Conservation (phyloP, 2,797 vertebrate species). For the Gephyroberyx darwinii region DNA sequence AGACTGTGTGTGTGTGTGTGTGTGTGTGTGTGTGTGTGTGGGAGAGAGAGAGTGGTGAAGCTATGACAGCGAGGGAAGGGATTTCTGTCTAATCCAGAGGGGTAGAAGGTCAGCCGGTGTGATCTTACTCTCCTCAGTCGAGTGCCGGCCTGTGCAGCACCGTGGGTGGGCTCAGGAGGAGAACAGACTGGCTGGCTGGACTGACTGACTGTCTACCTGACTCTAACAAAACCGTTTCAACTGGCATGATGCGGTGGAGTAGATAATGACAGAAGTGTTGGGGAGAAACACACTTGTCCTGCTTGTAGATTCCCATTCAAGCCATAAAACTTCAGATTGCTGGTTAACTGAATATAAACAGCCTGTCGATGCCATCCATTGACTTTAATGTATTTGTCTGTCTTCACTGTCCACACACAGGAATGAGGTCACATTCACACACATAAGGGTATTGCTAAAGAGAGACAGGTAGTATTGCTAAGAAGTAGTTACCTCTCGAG, state of each 20-base stretch:
- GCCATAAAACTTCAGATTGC: too few species aligned
- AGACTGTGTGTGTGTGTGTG: constrained; percentile 1
- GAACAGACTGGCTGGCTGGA: constrained; percentile 36
- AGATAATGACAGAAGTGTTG: too few species aligned
- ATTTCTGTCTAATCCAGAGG: constrained; percentile 59
- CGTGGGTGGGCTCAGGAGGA: constrained; percentile 67
- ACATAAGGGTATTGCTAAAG: too few species aligned
- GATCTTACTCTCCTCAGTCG: constrained; percentile 54
- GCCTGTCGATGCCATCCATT: too few species aligned
- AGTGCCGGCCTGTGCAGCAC: constrained; percentile 16
- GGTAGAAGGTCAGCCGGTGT: constrained; percentile 59
- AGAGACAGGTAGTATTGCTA: too few species aligned
- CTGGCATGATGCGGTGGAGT: neutral
- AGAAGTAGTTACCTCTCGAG: too few species aligned
- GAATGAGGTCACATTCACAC: too few species aligned
- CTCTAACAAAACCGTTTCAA: constrained; percentile 5
- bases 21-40: constrained; percentile 2
- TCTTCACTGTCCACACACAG: too few species aligned
- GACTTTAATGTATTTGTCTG: too few species aligned
- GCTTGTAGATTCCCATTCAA: too few species aligned
- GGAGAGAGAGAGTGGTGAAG: constrained; percentile 21
- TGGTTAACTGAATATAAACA: too few species aligned
- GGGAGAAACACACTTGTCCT: too few species aligned
- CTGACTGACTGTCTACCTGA: constrained; percentile 11
- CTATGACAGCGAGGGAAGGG: constrained; percentile 41